These are phyloP conservation scores for Syngnathus floridae DNA, from an alignment of 2,113 vertebrate species.

Conservation along the genomic window DNA sequence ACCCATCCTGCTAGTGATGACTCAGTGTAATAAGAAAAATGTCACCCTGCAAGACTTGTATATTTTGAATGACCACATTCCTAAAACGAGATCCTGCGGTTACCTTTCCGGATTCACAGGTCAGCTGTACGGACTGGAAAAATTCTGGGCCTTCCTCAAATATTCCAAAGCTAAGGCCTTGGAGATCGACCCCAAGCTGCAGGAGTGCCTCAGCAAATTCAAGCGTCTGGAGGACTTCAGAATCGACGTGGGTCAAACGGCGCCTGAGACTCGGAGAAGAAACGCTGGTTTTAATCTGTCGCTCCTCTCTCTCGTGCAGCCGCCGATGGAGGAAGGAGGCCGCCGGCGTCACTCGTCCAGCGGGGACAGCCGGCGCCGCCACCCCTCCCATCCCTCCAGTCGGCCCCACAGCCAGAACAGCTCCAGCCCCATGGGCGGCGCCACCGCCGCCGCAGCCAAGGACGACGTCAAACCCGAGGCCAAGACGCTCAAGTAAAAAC, in stretches of 20 bases:
- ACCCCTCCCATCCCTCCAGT: constrained; percentile 82
- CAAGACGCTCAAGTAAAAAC: constrained; percentile 63
- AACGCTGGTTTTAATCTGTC: not conserved
- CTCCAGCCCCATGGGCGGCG: constrained; percentile 58
- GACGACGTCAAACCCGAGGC: constrained; percentile 80
- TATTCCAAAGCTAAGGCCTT: constrained; percentile 96
- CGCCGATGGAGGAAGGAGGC: constrained; percentile 90
- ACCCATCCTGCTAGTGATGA: too few relatives aligned
- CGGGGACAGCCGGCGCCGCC: constrained; percentile 83
- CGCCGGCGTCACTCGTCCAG: constrained; percentile 81
- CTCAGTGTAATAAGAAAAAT: too few relatives aligned
- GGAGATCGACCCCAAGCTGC: constrained; percentile 92
- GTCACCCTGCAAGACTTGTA: too few relatives aligned
- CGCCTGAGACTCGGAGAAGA: too few relatives aligned
- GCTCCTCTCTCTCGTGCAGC: constrained; percentile 65
- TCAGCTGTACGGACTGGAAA: constrained; percentile 96
- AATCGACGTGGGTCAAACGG: constrained; percentile 82
- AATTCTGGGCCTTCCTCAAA: constrained; percentile 99
- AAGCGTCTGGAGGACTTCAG: constrained; percentile 96
- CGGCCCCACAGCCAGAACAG: constrained; percentile 69
- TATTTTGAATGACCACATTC: too few relatives aligned
- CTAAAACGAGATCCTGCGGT: not conserved
- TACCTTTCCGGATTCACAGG: constrained; percentile 62
- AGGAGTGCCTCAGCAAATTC: constrained; percentile 91
- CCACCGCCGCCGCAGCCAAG: constrained; percentile 56